phyloP scores from a whole-genome alignment of 2,113 vertebrate genomes.

The Formicarius rufipectus region DNA sequence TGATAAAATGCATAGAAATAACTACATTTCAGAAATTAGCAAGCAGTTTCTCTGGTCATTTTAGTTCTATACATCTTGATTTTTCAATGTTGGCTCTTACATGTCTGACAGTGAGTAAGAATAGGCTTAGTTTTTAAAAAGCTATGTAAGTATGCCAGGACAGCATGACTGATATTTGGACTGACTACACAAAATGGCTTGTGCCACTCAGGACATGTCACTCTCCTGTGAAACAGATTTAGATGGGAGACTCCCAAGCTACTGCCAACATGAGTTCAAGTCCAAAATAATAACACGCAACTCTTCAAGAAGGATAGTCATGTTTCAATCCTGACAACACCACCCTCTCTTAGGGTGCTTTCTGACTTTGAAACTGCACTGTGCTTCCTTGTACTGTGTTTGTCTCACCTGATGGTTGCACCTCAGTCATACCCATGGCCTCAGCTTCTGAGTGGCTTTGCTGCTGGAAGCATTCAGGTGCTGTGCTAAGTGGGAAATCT shows the following conservation, averaged over 20 bases:
- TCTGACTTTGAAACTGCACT: background rate
- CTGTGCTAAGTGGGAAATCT: background rate
- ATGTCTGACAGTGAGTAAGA: background rate
- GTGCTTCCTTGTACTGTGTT: background rate
- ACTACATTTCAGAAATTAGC: background rate
- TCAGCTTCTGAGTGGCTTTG: background rate
- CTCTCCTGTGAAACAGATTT: background rate
- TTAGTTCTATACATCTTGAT: background rate
- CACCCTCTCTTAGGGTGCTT: background rate
- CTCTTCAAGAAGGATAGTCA: background rate
- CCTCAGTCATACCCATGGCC: background rate
- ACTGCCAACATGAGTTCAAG: background rate
- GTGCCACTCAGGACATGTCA: background rate
- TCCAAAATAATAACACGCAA: background rate
- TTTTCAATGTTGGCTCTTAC: background rate
- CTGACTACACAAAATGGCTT: fast-evolving
- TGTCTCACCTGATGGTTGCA: background rate
- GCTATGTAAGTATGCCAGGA: background rate
- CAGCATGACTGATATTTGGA: background rate
- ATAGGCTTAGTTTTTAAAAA: background rate
- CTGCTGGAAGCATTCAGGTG: fast-evolving
- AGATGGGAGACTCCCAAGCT: background rate
- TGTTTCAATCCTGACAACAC: background rate
- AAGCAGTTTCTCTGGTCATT: background rate
- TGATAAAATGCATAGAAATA: background rate